These are phyloP conservation scores for Fregata magnificens DNA, from an alignment of 2,113 vertebrate genomes.

Conservation along the genomic window DNA sequence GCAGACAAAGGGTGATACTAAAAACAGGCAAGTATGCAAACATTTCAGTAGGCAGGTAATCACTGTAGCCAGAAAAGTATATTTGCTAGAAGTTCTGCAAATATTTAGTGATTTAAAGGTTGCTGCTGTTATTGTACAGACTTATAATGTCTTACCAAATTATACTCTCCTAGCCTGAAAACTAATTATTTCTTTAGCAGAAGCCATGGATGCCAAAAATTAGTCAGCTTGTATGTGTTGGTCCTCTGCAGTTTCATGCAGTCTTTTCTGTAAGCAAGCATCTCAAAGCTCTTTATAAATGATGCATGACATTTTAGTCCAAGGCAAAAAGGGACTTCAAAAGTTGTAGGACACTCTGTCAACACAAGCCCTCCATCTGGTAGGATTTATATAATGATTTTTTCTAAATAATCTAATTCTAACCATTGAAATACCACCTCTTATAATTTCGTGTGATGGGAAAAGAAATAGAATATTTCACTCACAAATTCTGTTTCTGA, in stretches of 20 bases:
- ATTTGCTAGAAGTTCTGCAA: conserved; percentile 58
- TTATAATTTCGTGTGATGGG: not conserved
- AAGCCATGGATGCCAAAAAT: not conserved
- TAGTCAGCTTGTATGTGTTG: not conserved
- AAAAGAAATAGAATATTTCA: not conserved
- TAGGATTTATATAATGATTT: not conserved
- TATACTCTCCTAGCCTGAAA: not conserved
- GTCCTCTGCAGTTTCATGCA: not conserved
- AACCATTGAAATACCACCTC: not conserved
- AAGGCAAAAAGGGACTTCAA: not conserved
- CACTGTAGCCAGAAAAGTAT: conserved; percentile 32
- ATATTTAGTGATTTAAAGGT: conserved; percentile 61
- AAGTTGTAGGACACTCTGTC: not conserved
- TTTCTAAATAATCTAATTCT: not conserved
- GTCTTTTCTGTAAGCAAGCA: not conserved
- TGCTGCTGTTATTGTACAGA: conserved; percentile 32
- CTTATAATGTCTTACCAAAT: not conserved
- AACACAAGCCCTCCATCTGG: not conserved
- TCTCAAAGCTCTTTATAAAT: not conserved
- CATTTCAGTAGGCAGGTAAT: conserved; percentile 31
- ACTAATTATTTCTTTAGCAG: not conserved
- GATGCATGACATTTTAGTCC: not conserved
- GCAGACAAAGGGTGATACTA: conserved; percentile 1
- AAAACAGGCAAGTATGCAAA: conserved; percentile 37
- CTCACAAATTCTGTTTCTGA: not conserved